Percentiles rank a stretch among this genome's conserved stretches.
Conservation (phyloP, 2,113 vertebrate species). For the Prietella phreatophila region DNA sequence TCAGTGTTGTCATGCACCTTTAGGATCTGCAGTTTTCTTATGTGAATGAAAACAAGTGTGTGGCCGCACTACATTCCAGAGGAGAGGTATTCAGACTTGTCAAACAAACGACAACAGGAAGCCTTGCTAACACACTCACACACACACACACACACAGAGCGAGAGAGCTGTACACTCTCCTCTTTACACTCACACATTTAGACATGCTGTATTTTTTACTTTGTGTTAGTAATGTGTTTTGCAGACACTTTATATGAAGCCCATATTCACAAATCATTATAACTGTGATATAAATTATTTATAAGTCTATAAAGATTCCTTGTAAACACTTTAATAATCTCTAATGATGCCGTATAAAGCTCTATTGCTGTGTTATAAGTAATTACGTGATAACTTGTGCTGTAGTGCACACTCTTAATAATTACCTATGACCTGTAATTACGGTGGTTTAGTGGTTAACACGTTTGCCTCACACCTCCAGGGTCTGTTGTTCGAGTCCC, state of each 20-base stretch:
- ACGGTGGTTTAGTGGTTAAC: neutral
- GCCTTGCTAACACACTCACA: neutral
- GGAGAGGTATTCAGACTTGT: constrained; percentile 12
- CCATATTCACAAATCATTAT: neutral
- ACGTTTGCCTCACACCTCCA: no score
- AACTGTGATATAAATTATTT: neutral
- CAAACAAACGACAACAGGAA: constrained; percentile 33
- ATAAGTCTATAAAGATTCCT: neutral
- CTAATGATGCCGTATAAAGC: no score
- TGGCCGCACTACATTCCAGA: constrained; percentile 29
- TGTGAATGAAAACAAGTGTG: constrained; percentile 20
- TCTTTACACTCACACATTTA: neutral
- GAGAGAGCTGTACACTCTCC: neutral
- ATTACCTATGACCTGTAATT: neutral
- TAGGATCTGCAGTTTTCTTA: constrained; percentile 33
- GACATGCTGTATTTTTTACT: neutral
- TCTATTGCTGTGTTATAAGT: neutral
- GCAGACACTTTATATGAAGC: neutral
- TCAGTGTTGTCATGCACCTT: constrained; percentile 41
- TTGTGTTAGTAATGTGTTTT: neutral
- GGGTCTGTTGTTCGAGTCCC: no score
- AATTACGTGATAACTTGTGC: neutral
- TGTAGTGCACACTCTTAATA: neutral
- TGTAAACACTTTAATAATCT: neutral
- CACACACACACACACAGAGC: neutral